Evolutionary conservation across 2,888 invertebrate species (phyloP).

Genomic region (Drosophila stalkeri): DNA sequence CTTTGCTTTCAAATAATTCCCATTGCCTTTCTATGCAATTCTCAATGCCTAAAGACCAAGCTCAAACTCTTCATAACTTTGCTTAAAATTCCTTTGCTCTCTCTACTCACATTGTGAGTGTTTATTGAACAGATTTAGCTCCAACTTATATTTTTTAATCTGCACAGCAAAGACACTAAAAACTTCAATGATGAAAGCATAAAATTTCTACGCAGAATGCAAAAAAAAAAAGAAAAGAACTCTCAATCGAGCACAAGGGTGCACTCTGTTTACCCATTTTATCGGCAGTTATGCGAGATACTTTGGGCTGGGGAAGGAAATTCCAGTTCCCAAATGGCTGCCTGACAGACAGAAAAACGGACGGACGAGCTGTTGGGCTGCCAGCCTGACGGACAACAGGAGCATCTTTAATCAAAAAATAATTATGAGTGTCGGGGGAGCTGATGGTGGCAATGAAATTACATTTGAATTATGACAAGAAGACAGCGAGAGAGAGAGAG

Average conservation of each 20-base stretch:
- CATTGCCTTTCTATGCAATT: neutral
- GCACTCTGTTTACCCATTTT: conserved; percentile 31
- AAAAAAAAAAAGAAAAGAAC: neutral
- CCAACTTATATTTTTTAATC: neutral
- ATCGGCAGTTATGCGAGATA: conserved; percentile 36
- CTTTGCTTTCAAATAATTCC: neutral
- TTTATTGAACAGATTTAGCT: neutral
- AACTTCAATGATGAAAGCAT: conserved; percentile 2
- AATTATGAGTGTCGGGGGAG: conserved; percentile 77
- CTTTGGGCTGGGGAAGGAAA: neutral
- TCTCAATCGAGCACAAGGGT: conserved; percentile 19
- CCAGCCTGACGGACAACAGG: conserved; percentile 2
- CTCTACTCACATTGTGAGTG: neutral
- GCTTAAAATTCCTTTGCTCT: neutral
- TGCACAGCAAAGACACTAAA: neutral
- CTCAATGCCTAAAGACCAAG: neutral
- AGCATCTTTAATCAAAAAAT: conserved; percentile 81
- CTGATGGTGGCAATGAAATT: conserved; percentile 64
- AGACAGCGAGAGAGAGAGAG: conserved; percentile 13
- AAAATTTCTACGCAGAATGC: neutral
- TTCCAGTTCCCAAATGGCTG: conserved; percentile 35
- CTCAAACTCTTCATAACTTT: neutral
- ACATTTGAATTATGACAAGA: conserved; percentile 76
- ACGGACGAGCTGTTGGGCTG: neutral
- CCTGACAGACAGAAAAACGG: neutral